Percentiles rank a stretch among this genome's conserved stretches.
Evolutionary conservation across 92 coral and sea anemone genomes (phyloP).

Genomic region (Palythoa heliodiscus): DNA sequence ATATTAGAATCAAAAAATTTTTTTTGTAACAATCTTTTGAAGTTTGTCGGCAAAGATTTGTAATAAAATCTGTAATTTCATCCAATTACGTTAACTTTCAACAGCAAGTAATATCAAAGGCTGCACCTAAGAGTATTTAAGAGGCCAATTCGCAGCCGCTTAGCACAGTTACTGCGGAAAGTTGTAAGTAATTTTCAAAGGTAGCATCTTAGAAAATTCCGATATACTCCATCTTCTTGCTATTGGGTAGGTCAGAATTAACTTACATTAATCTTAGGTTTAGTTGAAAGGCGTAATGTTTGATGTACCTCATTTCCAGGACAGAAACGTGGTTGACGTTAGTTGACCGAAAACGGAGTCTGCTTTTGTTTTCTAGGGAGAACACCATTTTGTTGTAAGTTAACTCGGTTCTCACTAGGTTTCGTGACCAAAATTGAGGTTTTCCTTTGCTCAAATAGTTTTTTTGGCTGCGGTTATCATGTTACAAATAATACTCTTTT

Average conservation of each 20-base stretch:
- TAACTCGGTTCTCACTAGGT: not conserved
- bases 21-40: conserved; percentile 21
- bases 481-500: not conserved
- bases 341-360: not conserved
- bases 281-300: not conserved
- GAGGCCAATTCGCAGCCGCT: conserved; percentile 11
- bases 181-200: not conserved
- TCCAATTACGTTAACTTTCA: conserved; percentile 45
- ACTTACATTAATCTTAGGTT: not conserved
- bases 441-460: not conserved
- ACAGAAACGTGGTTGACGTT: not conserved
- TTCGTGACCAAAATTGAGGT: not conserved
- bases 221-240: not conserved
- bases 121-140: conserved; percentile 36
- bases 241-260: not conserved
- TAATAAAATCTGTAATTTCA: conserved; percentile 33
- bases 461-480: not conserved
- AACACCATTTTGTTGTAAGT: not conserved
- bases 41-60: conserved; percentile 33
- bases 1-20: not conserved
- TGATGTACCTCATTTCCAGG: not conserved
- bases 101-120: conserved; percentile 42
- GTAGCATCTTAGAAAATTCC: not conserved
- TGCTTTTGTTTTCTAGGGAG: not conserved
- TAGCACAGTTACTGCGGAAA: not conserved